phyloP scores from a whole-genome alignment of 2,888 invertebrate genomes.

The Alcis repandata region DNA sequence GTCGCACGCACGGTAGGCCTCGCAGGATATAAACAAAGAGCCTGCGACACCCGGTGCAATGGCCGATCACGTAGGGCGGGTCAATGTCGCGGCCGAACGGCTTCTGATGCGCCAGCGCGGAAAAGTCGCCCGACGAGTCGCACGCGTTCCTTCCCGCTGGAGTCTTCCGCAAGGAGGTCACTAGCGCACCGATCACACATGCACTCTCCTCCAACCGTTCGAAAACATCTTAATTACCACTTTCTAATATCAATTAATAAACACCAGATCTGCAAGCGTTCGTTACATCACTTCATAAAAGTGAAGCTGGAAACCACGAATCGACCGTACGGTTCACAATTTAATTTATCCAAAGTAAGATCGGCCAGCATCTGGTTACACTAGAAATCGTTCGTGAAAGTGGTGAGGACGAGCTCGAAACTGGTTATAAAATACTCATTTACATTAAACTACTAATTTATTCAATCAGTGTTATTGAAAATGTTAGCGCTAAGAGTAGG shows the following conservation, averaged over 20 bases:
- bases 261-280: constrained; percentile 33
- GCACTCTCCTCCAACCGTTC: constrained; percentile 45
- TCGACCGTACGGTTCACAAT: constrained; percentile 36
- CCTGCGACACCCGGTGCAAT: constrained; percentile 83
- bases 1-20: constrained; percentile 57
- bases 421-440: constrained; percentile 72
- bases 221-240: constrained; percentile 38
- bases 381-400: constrained; percentile 80
- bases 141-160: constrained; percentile 59
- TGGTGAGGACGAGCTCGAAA: constrained; percentile 67
- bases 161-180: constrained; percentile 77
- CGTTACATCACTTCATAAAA: constrained; percentile 42
- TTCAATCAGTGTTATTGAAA: constrained; percentile 53
- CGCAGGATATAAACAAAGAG: constrained; percentile 85
- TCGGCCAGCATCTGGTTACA: constrained; percentile 60
- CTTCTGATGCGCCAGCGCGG: constrained; percentile 75
- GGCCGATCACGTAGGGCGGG: constrained; percentile 81
- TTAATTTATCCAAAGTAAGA: constrained; percentile 61
- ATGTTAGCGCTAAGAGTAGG: constrained; percentile 43
- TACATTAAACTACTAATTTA: constrained; percentile 66
- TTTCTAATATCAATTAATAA: constrained; percentile 53
- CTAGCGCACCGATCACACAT: constrained; percentile 60
- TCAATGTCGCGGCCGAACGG: constrained; percentile 83
- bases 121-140: constrained; percentile 74
- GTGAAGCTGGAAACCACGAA: constrained; percentile 33